Base-by-base conservation (phyloP, 2,113 vertebrate species). In the Leptobrachium ailaonicum region DNA sequence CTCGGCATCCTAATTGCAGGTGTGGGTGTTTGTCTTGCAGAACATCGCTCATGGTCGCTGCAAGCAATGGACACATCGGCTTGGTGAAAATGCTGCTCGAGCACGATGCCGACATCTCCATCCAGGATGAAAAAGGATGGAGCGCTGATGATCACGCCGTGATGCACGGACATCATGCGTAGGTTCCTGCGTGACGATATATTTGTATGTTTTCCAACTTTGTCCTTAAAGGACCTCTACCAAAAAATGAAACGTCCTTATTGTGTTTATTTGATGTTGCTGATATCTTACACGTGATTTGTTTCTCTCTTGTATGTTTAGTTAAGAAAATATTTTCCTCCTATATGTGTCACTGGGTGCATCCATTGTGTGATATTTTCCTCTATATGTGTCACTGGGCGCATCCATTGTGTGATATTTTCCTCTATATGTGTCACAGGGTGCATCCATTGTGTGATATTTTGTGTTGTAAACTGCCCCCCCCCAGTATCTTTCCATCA, bases 81-180 rank as follows among this genome's bases (percentile, higher is more conserved):
- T 89, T 96, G 88, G 82, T 95, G 76, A 89, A 90, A 70, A 53
- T 94, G 71, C 94, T 97, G 20, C 84, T 97, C 83, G 85, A 14
- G 2, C 91, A 90, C 64, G 84, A 93, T 9, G 92, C 94, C n/a
- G 92, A 96, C 83, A 84, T 93, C 82, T 89, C 84, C 1, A 85
- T 93, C 45, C 95, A 93, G 82, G 95, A 97, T 79, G 66, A 78
- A 75, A 94, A 92, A 2, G 94, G 95, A 74, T 92, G 90, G 92
- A 94, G 94, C 58, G 93, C 95, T 84, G 93, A 96, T 76, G 93
- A 96, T 86, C 90, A 95, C 68, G 95, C 95, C 69, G 85, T 89
- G 58, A 92, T 91, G 87, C 92, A 93, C 82, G 94, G 92, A 20
- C 91, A 96, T 88, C 90, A 93, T 80, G 91, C 91, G 95, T 97